Base-by-base conservation (phyloP, 2,888 invertebrate genomes). In the Oscheius sp. region DNA sequence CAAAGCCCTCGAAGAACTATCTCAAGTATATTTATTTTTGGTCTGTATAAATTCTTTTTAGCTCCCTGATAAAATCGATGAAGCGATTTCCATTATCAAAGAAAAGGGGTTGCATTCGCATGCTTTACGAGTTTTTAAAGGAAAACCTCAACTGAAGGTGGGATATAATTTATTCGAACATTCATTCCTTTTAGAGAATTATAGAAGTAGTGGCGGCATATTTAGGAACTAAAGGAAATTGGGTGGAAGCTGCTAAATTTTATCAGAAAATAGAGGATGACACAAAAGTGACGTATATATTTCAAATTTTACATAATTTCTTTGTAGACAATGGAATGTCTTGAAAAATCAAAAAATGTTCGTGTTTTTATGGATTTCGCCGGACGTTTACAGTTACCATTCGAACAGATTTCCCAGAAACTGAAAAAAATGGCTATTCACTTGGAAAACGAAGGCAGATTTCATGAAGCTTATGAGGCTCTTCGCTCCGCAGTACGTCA, bases 161-260 rank as follows among this genome's bases (percentile, higher is more conserved):
- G 73, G 74, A 68, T 18, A 73, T 45, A 6, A n/a, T 7, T 18
- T n/a, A 45, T 25, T 21, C 21, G n/a, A 13, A 21, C n/a, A 27
- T 43, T 45, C 29, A 52, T 41, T 1, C 18, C 41, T 43, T 49
- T 29, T 18, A 46, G 81, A 71, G 73, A 9, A 73, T 84, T 18
- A 79, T 77, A 73, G 76, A 73, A 21, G 43, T 82, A n/a, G 78
- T 76, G 18, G 86, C 82, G 7, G 68, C 66, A 0, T 68, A 78
- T 18, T 45, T 80, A 59, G 77, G 77, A 49, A 71, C 68, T 18
- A 77, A 80, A 27, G 59, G 72, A 6, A 45, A 71, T 1, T 82
- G 76, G 77, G 69, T 56, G 45, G 81, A 85, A 56, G 86, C 86
- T 0, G 82, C 76, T 0, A 18, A 78, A 1, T 72, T 86, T 23